Conservation (phyloP, 2,113 vertebrate genomes). For the Tympanuchus pallidicinctus region DNA sequence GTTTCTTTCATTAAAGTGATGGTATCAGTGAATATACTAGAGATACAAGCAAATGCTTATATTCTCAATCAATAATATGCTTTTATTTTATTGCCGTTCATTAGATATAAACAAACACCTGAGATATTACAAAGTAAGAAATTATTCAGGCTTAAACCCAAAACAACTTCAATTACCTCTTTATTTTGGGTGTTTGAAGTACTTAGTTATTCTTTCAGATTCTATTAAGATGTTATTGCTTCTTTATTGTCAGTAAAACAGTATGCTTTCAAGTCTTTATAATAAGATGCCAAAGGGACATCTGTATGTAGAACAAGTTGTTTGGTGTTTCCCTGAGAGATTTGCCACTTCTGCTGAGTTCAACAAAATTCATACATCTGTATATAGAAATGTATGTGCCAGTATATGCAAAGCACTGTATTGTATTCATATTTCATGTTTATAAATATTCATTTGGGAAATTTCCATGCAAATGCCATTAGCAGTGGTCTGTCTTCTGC, state of each 20-base stretch:
- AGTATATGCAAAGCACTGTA: neutral
- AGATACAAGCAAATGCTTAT: constrained; percentile 29
- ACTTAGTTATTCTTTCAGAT: constrained; percentile 67
- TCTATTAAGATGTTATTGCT: constrained; percentile 60
- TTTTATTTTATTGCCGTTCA: constrained; percentile 53
- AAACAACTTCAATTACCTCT: constrained; percentile 64
- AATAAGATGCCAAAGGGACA: constrained; percentile 64
- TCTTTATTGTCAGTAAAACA: constrained; percentile 71
- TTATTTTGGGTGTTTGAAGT: constrained; percentile 57
- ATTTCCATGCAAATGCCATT: constrained; percentile 61
- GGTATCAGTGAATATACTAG: neutral
- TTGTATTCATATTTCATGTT: neutral
- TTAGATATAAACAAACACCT: constrained; percentile 70
- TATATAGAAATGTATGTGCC: neutral
- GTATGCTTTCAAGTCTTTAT: constrained; percentile 55
- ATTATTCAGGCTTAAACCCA: constrained; percentile 42
- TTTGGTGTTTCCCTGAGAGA: constrained; percentile 48
- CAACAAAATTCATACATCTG: constrained; percentile 40
- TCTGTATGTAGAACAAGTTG: constrained; percentile 43
- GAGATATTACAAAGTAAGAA: constrained; percentile 54
- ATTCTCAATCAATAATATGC: constrained; percentile 60
- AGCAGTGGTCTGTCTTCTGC: constrained; percentile 31
- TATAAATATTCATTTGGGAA: constrained; percentile 58
- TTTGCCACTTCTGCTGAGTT: constrained; percentile 34
- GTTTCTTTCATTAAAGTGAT: constrained; percentile 42